Evolutionary conservation across 2,113 vertebrate species (phyloP), one percentile per base, ranked within the genome.

Genomic region (Hyla sarda): DNA sequence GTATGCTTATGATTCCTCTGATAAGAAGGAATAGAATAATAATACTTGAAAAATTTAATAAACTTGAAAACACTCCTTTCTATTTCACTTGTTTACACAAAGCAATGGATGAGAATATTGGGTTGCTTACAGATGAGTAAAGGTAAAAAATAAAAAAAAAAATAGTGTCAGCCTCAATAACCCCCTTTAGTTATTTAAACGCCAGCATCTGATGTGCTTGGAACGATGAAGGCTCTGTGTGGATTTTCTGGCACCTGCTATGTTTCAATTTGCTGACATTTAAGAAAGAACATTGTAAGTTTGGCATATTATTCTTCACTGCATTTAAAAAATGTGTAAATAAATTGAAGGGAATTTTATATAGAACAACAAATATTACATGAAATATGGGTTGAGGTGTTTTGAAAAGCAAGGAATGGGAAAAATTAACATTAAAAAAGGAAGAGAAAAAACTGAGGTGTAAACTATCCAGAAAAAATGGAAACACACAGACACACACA

Each of bases 1-100:
- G 56, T 87, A 90, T 89, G 50, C 91, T 91, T 89, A 65, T 77
- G 88, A 86, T 58, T 78, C 67, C 86, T 60, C 47, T 67, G 60
- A 85, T 85, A 69, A 78, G 58, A 23, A 78, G 74, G 78, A 85
- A 78, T 73, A 54, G 83, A 85, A 85, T 62, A n/a, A 45, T 75
- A 74, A 75, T 74, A 62, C 14, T 16, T 12, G 45, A 78, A 69
- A 78, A 84, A 75, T 45, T 5, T 45, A 45, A 41, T 41, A 41
- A 41, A 52, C n/a, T n/a, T n/a, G 25, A 11, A 30, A 30, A 2
- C 4, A n/a, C n/a, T 78, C 23, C 30, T 54, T 14, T 47, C 25
- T 32, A n/a, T 30, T 28, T 54, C 47, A 1, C 45, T 30, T 34
- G 11, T 14, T 32, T 45, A 14, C 56, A n/a, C 32, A 67, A 67